Evolutionary conservation across 2,797 vertebrate species (phyloP), one percentile per base, ranked within the genome.

Genomic region (Lagocephalus sceleratus): DNA sequence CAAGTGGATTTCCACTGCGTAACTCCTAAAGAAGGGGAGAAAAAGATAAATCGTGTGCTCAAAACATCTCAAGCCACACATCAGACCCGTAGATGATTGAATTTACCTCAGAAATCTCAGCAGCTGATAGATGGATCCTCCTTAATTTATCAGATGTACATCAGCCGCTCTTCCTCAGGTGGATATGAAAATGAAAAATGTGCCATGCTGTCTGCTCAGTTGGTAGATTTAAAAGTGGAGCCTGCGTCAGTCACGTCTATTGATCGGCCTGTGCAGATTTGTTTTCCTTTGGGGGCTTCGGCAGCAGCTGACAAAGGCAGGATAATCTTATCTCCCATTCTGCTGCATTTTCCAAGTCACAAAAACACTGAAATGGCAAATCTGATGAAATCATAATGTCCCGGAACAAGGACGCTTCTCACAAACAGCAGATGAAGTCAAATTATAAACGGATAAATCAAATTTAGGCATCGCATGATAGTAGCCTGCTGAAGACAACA

Each of bases 261-360:
- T 75, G 77, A 82, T 80, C 66, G 10, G 14, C 65, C 57, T 60
- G 59, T 79, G 66, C 70, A 71, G 57, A 78, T 78, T 54, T 66
- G 42, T 56, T 66, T 57, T 73, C 66, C 66, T 60, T 51, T 38
- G 40, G 69, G 70, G 69, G 66, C 45, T 73, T 73, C 55, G 70
- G 51, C 66, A 65, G 68, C 60, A 67, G 60, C 71, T 71, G 79
- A 76, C 74, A 75, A 72, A 65, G 62, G 55, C 50, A 20, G 54
- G 22, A 67, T 72, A 66, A 82, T 83, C 62, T 74, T 57, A 32
- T 56, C 65, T 67, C 71, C 58, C 47, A 59, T 73, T 70, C 60
- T 58, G 52, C 50, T 47, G 56, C 35, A 48, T 61, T 72, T 71
- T 49, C 25, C 38, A 49, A 60, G 54, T 61, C 19, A n/a, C n/a